Evolutionary conservation across 2,797 vertebrate genomes (phyloP).

Genomic region (Siniperca undulata): DNA sequence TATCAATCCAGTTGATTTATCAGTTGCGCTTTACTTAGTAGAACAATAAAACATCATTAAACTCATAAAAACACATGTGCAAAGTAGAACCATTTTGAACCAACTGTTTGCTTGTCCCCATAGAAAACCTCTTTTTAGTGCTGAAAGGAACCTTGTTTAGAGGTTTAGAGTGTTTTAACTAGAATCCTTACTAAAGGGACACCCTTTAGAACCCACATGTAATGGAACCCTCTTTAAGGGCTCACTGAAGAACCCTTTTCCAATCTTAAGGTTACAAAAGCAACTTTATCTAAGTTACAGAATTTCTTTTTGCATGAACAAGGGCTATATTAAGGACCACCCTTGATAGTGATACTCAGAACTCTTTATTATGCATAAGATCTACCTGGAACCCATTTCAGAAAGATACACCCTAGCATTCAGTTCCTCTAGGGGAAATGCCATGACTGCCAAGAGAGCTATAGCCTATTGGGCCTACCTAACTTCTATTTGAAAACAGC

Average conservation of each 20-base stretch:
- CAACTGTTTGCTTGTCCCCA: background rate
- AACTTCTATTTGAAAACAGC: constrained; percentile 17
- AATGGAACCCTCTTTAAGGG: background rate
- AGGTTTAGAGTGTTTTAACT: background rate
- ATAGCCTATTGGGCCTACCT: background rate
- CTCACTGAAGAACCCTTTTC: background rate
- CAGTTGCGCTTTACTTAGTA: too few relatives aligned
- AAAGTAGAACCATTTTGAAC: background rate
- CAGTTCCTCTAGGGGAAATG: background rate
- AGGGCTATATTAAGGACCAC: background rate
- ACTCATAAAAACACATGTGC: too few relatives aligned
- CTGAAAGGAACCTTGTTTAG: background rate
- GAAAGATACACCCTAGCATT: background rate
- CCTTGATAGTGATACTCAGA: background rate
- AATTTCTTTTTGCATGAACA: background rate
- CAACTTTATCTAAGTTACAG: background rate
- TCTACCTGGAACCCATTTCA: background rate
- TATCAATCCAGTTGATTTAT: too few relatives aligned
- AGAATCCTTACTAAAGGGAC: too few relatives aligned
- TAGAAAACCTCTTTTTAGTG: background rate
- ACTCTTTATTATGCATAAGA: background rate
- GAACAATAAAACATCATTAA: too few relatives aligned
- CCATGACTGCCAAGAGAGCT: constrained; percentile 8
- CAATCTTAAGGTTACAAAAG: background rate
- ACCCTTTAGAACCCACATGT: background rate